Evolutionary conservation across 1,140 invertebrate genomes (phyloP).

Genomic region (Apis florea): DNA sequence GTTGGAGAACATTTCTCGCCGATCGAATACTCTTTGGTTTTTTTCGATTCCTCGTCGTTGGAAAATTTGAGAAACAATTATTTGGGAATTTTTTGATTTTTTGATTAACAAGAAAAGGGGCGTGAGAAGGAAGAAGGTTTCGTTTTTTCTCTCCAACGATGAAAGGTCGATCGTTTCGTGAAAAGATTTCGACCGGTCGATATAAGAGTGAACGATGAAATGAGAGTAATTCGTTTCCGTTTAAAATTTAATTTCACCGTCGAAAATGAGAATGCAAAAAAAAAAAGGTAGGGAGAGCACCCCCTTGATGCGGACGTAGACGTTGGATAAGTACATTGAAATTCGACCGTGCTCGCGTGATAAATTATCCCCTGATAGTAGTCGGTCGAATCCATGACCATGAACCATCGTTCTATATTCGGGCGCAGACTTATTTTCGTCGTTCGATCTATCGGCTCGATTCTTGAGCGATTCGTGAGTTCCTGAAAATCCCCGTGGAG

Average conservation of each 20-base stretch:
- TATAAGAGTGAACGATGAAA: too few species aligned
- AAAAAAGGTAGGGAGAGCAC: conserved; percentile 5
- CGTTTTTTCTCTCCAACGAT: too few species aligned
- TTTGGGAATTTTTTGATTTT: too few species aligned
- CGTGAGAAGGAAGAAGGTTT: too few species aligned
- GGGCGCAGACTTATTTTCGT: conserved; percentile 4
- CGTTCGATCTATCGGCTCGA: neutral
- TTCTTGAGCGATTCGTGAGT: neutral
- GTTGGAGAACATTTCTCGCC: too few species aligned
- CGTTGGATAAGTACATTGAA: conserved; percentile 5
- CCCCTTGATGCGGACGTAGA: neutral
- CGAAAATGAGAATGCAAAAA: neutral
- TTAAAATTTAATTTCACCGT: neutral
- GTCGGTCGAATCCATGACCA: conserved; percentile 36
- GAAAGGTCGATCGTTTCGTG: too few species aligned
- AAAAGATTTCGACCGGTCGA: too few species aligned
- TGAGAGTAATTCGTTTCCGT: neutral
- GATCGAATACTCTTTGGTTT: too few species aligned
- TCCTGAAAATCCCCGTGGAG: conserved; percentile 9
- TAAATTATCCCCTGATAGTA: conserved; percentile 18
- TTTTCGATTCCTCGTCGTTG: too few species aligned
- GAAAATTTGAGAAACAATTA: too few species aligned
- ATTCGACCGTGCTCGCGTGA: conserved; percentile 26
- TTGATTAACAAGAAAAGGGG: too few species aligned
- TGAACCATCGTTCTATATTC: conserved; percentile 33